Evolutionary conservation across 2,888 invertebrate species (phyloP), one percentile per base, ranked within the genome.

Genomic region (Amphimallon solstitiale): DNA sequence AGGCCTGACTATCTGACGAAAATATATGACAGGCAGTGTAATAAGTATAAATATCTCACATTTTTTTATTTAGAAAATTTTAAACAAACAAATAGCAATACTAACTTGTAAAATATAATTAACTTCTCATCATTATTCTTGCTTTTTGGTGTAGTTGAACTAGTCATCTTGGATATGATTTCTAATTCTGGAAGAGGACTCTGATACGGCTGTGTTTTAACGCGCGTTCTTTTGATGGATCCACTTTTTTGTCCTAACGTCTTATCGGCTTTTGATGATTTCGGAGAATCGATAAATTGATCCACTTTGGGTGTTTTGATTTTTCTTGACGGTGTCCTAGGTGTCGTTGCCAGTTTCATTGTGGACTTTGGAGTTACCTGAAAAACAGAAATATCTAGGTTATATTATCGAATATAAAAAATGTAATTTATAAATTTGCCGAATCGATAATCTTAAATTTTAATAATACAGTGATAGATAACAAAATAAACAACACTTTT

Each of bases 51-150:
- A n/a, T n/a, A n/a, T n/a, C n/a, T n/a, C 9, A 10, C 37, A 37
- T 37, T 10, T 9, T 37, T 10, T 9, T 37, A 9, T 10, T 37
- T 7, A 10, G 14, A 40, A 7, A 40, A 40, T 40, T 12, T 40
- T 40, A 40, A 29, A 29, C 9, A 29, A 29, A 29, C 9, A 23
- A 59, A 35, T 15, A 62, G 43, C 9, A 29, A 5, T 29, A 79
- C 88, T 83, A 85, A 92, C 90, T 94, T 95, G 82, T 94, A 94
- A 80, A 95, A 94, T 1, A 94, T 90, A 74, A 93, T 91, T 43
- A 94, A 88, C 77, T 92, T 93, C 72, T 94, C 93, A 74, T 93
- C 93, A 46, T 85, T 85, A 56, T 85, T 86, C 77, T 84, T 82
- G 63, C 78, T 73, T 79, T 87, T 84, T 73, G 88, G 86, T 0